Base-by-base conservation (phyloP, 2,888 invertebrate species). In the Mayetiola destructor region DNA sequence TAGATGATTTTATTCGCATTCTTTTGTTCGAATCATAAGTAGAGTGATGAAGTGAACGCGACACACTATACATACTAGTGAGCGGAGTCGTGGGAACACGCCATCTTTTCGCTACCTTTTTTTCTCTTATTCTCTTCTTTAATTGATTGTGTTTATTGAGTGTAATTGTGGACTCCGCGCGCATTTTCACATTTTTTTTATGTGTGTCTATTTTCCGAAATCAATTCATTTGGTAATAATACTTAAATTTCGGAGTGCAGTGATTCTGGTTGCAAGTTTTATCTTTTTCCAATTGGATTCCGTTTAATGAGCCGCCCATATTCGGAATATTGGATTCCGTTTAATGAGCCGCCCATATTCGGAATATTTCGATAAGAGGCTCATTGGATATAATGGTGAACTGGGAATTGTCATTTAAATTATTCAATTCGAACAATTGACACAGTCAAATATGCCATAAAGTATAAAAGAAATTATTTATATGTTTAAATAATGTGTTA, bases 101-200 rank as follows among this genome's bases (percentile, higher is more conserved):
- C 48, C 48, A 48, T 48, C 48, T 48, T 48, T 48, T 48, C 27
- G 48, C 27, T 48, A 48, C 48, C 48, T 48, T 48, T 48, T 48
- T 39, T 39, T 39, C n/a, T n/a, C n/a, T n/a, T n/a, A n/a, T n/a
- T 36, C n/a, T 39, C 18, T 5, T 48, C 48, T 48, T 27, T 48
- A 27, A 48, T 48, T 48, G 48, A 48, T 48, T 23, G 48, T 27
- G 23, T 27, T 27, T 27, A 48, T 27, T 27, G 14, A 48, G 27
- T 27, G 27, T 48, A 48, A 48, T 48, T 48, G 48, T n/a, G 27
- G 27, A 27, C n/a, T 48, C 48, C 42, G 48, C 29, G 48, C 48
- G 48, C 48, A 5, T n/a, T 27, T 48, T n/a, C n/a, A n/a, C n/a
- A n/a, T n/a, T n/a, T n/a, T n/a, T n/a, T n/a, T n/a, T 37, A 9